phyloP scores from a whole-genome alignment of 2,113 vertebrate species.

The Chaetura pelagica region DNA sequence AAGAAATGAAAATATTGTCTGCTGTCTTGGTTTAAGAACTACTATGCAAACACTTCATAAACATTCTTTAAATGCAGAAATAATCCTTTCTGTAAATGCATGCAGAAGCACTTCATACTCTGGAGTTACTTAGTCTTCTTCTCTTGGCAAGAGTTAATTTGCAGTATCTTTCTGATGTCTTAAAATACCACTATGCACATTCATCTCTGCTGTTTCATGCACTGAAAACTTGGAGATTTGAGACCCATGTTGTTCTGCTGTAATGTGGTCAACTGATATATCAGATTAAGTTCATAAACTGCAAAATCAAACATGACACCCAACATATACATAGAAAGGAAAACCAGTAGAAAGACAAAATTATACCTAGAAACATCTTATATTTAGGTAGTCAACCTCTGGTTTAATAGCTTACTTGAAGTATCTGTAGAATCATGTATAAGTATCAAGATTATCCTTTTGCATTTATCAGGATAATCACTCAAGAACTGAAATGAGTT shows the following conservation, averaged over 20 bases:
- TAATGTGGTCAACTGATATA: neutral
- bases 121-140: neutral
- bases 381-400: neutral
- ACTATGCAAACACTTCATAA: neutral
- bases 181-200: neutral
- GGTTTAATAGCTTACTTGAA: neutral
- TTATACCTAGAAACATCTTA: neutral
- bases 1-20: neutral
- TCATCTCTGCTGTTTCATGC: neutral
- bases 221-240: neutral
- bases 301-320: neutral
- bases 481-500: neutral
- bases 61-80: neutral
- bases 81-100: neutral
- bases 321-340: neutral
- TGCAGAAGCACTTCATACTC: neutral
- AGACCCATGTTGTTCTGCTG: neutral
- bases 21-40: neutral
- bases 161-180: neutral
- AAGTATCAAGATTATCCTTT: neutral
- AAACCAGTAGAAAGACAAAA: neutral
- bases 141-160: neutral
- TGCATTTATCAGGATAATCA: neutral
- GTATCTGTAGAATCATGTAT: neutral
- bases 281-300: neutral